Evolutionary conservation across 2,888 invertebrate genomes (phyloP).

Genomic region (Didymodactylos carnosus): DNA sequence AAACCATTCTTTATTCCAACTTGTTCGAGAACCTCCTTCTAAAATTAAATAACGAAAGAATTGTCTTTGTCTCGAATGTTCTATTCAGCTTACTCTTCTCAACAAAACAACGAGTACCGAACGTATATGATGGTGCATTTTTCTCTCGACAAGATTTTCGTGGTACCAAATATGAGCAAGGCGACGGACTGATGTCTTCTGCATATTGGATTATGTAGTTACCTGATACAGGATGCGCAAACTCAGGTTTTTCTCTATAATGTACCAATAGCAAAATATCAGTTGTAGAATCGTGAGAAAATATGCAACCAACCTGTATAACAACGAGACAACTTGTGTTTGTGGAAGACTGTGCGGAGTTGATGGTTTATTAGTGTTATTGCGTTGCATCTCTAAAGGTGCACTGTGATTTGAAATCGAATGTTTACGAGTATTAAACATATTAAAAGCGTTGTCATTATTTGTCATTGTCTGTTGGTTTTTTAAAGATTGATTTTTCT

Average conservation of each 20-base stretch:
- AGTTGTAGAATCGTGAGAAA: not conserved
- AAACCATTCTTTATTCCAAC: slow-evolving; percentile 14
- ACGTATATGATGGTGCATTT: not conserved
- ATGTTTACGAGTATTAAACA: too few relatives aligned
- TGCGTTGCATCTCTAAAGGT: too few relatives aligned
- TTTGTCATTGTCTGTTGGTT: not conserved
- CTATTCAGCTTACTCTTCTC: not conserved
- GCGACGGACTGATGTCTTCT: not conserved
- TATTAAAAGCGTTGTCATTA: too few relatives aligned
- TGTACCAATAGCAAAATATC: not conserved
- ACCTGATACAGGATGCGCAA: not conserved
- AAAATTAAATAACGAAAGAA: not conserved
- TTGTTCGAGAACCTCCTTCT: slow-evolving; percentile 4
- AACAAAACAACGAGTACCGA: not conserved
- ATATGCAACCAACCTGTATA: too few relatives aligned
- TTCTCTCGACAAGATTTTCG: slow-evolving; percentile 6
- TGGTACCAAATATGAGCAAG: slow-evolving; percentile 10
- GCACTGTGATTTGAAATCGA: too few relatives aligned
- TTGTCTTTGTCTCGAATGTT: not conserved
- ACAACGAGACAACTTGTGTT: too few relatives aligned
- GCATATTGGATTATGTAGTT: not conserved
- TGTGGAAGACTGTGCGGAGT: too few relatives aligned
- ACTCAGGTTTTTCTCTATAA: not conserved
- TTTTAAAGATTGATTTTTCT: not conserved
- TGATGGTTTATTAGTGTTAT: too few relatives aligned